These are phyloP conservation scores for Cygnus buccinator DNA, from an alignment of 2,113 vertebrate genomes.

Conservation along the genomic window DNA sequence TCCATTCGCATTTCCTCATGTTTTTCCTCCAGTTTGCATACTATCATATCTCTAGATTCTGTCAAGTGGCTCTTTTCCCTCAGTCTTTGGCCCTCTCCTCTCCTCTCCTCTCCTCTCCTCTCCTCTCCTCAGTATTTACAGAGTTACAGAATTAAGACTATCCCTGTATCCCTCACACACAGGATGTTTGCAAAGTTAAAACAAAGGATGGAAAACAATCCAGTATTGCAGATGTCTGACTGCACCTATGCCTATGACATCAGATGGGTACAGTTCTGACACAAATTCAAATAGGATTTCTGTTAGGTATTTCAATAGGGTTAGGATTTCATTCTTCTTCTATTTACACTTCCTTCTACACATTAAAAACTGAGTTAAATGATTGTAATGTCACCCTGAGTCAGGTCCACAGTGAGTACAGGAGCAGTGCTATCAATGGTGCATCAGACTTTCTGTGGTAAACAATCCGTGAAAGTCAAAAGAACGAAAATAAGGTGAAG, in stretches of 20 bases:
- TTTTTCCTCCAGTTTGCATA: background rate
- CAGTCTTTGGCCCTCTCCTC: background rate
- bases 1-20: background rate
- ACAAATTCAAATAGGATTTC: background rate
- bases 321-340: background rate
- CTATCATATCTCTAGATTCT: background rate
- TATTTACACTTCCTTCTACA: background rate
- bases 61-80: background rate
- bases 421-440: background rate
- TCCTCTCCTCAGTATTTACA: background rate
- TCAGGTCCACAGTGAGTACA: background rate
- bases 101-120: too few species aligned
- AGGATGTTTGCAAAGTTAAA: background rate
- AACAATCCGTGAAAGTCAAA: conserved; percentile 20
- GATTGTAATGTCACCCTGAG: background rate
- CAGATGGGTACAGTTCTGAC: background rate
- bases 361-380: background rate
- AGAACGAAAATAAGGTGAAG: conserved; percentile 35
- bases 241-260: background rate
- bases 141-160: background rate
- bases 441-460: background rate
- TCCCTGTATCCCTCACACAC: background rate
- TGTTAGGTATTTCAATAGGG: background rate
- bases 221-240: background rate
- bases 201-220: background rate